These are phyloP conservation scores for Conomelus anceps DNA, from an alignment of 2,888 invertebrate species.

Conservation along the genomic window DNA sequence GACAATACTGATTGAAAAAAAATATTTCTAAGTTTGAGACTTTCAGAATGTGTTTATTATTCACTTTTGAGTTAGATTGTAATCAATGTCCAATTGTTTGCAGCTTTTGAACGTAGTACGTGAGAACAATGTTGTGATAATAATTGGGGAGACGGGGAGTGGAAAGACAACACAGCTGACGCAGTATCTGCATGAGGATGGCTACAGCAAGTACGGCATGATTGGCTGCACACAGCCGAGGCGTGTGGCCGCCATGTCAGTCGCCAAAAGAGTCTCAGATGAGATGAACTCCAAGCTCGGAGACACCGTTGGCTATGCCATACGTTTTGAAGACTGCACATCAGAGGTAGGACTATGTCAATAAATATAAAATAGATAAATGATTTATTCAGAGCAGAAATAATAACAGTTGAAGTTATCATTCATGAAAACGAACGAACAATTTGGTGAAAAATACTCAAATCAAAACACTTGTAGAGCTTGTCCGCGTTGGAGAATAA, in stretches of 20 bases:
- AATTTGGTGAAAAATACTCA: no score
- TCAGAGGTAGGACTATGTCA: slow-evolving; percentile 57
- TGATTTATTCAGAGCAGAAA: background rate
- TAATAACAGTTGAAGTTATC: no score
- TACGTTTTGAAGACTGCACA: slow-evolving; percentile 99
- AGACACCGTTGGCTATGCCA: slow-evolving; percentile 83
- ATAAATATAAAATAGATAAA: background rate
- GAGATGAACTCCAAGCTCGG: slow-evolving; percentile 89
- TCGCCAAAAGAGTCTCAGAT: slow-evolving; percentile 96
- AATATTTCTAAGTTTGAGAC: background rate
- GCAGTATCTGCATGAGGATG: slow-evolving; percentile 96
- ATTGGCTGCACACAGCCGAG: slow-evolving; percentile 93
- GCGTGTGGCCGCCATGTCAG: slow-evolving; percentile 98
- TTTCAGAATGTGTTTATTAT: no score
- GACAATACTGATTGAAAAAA: no score
- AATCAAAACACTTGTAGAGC: no score
- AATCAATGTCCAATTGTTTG: no score
- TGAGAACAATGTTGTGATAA: slow-evolving; percentile 90
- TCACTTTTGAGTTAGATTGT: no score
- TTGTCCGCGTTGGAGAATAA: no score
- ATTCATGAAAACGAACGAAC: no score
- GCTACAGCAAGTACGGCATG: slow-evolving; percentile 84
- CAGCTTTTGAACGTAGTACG: slow-evolving; percentile 77
- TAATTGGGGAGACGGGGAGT: slow-evolving; percentile 91
- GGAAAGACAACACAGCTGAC: slow-evolving; percentile 98